Evolutionary conservation across 2,113 vertebrate species (phyloP).

Genomic region (Alouatta palliata): DNA sequence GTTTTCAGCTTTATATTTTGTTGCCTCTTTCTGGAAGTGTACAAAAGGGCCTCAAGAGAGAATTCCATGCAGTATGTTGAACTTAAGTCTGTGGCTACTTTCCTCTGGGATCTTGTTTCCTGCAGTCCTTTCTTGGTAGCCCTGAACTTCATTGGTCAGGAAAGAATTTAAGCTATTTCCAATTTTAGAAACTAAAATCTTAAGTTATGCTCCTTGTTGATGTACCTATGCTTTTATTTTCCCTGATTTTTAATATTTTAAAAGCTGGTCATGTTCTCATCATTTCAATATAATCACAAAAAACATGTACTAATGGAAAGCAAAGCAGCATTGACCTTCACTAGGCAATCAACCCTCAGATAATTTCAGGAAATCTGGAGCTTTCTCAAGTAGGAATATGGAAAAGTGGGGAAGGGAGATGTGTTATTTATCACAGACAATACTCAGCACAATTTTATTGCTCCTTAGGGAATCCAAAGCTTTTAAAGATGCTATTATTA

Average conservation of each 20-base stretch:
- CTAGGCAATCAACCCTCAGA: conserved; percentile 22
- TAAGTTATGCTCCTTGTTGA: not conserved
- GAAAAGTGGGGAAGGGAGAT: conserved; percentile 5
- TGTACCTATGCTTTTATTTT: not conserved
- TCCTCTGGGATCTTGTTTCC: not conserved
- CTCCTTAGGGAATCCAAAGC: conserved; percentile 62
- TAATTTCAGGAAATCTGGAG: conserved; percentile 58
- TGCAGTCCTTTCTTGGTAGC: not conserved
- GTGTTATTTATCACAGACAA: conserved; percentile 74
- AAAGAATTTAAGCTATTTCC: not conserved
- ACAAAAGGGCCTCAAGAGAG: not conserved
- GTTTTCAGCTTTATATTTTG: not conserved
- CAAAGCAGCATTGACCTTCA: conserved; percentile 37
- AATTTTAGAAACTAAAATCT: conserved; percentile 29
- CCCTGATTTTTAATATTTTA: conserved; percentile 21
- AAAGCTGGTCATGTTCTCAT: conserved; percentile 23
- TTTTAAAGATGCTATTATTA: conserved; percentile 78
- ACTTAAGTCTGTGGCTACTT: not conserved
- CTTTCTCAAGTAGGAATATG: conserved; percentile 57
- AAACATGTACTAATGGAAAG: not conserved
- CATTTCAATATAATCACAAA: conserved; percentile 30
- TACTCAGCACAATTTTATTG: conserved; percentile 73
- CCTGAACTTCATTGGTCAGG: not conserved
- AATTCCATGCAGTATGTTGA: not conserved
- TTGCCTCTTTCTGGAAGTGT: not conserved